phyloP scores from a whole-genome alignment of 2,113 vertebrate genomes.

The Hyaena hyaena region DNA sequence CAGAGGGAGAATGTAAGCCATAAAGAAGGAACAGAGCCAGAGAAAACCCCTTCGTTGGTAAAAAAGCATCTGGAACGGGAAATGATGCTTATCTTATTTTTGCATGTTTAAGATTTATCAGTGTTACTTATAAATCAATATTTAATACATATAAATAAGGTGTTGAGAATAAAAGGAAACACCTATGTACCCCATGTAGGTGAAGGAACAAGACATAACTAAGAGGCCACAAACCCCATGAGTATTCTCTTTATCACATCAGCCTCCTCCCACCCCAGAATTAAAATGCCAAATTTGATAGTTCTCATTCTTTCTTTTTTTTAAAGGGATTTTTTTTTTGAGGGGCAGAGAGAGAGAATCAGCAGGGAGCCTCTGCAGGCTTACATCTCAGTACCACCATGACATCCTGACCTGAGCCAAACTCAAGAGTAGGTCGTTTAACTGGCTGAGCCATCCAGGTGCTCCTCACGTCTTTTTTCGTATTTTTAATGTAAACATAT shows the following conservation, averaged over 20 bases:
- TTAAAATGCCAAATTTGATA: background rate
- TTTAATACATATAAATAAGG: background rate
- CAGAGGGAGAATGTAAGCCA: constrained; percentile 30
- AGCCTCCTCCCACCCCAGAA: too few relatives aligned
- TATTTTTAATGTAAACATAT: background rate
- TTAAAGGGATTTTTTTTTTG: too few relatives aligned
- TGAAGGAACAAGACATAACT: background rate
- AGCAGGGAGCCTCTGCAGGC: too few relatives aligned
- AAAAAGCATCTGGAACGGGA: background rate
- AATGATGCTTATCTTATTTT: background rate
- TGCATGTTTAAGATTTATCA: background rate
- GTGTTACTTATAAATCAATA: background rate
- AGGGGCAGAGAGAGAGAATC: too few relatives aligned
- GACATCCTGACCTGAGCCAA: too few relatives aligned
- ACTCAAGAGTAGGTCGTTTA: too few relatives aligned
- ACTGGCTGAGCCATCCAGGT: too few relatives aligned
- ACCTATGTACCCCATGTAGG: background rate
- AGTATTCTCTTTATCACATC: background rate
- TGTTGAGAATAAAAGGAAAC: background rate
- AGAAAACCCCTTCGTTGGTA: fast-evolving
- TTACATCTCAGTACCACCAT: too few relatives aligned
- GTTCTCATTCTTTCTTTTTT: background rate
- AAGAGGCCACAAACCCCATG: background rate
- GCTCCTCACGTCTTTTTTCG: background rate
- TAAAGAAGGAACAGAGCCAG: fast-evolving